Evolutionary conservation across 2,888 invertebrate genomes (phyloP).

Genomic region (Rhagonycha lutea): DNA sequence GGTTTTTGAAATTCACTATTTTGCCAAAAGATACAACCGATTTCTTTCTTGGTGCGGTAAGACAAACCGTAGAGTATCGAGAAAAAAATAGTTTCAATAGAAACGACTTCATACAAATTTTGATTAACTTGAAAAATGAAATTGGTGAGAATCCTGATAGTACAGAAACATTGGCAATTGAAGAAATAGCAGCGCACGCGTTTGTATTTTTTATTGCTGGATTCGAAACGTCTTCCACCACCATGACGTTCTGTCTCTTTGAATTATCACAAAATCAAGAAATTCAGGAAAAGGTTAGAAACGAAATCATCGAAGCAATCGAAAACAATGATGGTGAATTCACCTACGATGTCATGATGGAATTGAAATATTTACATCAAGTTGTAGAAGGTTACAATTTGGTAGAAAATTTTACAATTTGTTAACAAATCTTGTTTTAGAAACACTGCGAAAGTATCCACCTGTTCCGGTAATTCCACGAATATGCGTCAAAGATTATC

Average conservation of each 20-base stretch:
- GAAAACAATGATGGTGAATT: constrained; percentile 50
- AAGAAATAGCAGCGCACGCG: constrained; percentile 38
- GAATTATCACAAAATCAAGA: constrained; percentile 56
- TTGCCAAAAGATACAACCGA: constrained; percentile 34
- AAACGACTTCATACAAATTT: constrained; percentile 51
- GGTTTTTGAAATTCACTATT: constrained; percentile 30
- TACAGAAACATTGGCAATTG: constrained; percentile 5
- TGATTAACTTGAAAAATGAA: constrained; percentile 39
- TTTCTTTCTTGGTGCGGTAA: constrained; percentile 41
- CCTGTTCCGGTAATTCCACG: constrained; percentile 39
- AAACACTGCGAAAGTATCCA: constrained; percentile 44
- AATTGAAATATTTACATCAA: constrained; percentile 57
- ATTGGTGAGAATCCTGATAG: background rate
- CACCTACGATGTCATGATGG: constrained; percentile 56
- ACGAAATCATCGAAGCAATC: constrained; percentile 52
- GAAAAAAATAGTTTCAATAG: constrained; percentile 36
- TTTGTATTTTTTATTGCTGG: constrained; percentile 45
- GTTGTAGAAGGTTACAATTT: constrained; percentile 47
- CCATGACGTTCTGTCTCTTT: constrained; percentile 55
- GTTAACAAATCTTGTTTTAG: constrained; percentile 29
- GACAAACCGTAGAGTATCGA: constrained; percentile 38
- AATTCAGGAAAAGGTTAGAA: constrained; percentile 52
- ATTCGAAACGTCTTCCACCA: constrained; percentile 50
- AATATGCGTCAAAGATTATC: constrained; percentile 38
- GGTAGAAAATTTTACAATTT: background rate